Percentiles rank a stretch among this genome's conserved stretches.
These are phyloP conservation scores for Colostygia pectinataria DNA, from an alignment of 2,888 invertebrate species.

Conservation along the genomic window DNA sequence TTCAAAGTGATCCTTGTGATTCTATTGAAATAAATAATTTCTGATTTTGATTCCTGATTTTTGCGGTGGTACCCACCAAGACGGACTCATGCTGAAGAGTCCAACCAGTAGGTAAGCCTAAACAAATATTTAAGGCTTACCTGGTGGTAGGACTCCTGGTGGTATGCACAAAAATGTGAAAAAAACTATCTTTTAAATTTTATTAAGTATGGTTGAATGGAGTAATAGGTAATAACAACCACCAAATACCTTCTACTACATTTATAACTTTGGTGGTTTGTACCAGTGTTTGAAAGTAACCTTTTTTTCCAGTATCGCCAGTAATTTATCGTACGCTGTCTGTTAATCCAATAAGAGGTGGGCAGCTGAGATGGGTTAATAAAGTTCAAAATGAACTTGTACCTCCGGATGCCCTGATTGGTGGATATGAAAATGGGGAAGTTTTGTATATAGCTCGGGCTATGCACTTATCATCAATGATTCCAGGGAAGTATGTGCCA, in stretches of 20 bases:
- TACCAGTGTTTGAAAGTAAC: neutral
- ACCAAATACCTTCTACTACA: too few species aligned
- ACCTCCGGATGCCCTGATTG: slow-evolving; percentile 23
- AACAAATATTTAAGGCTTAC: neutral
- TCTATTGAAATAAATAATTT: too few species aligned
- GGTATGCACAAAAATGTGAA: too few species aligned
- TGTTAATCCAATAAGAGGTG: slow-evolving; percentile 14
- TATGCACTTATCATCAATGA: slow-evolving; percentile 14
- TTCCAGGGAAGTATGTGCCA: slow-evolving; percentile 32
- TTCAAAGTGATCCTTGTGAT: too few species aligned
- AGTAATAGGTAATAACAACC: too few species aligned
- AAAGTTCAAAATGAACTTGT: slow-evolving; percentile 13
- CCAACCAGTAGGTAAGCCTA: neutral
- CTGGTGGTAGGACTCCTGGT: too few species aligned
- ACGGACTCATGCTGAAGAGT: too few species aligned
- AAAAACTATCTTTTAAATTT: too few species aligned
- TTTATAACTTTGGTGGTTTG: too few species aligned
- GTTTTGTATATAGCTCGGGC: slow-evolving; percentile 24
- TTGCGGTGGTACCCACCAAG: too few species aligned
- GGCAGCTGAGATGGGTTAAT: slow-evolving; percentile 21
- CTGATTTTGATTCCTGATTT: too few species aligned
- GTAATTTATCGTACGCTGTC: slow-evolving; percentile 4
- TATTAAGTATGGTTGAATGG: too few species aligned
- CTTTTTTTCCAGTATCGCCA: slow-evolving; percentile 26
- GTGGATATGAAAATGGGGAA: slow-evolving; percentile 28